Base-by-base conservation (phyloP, 1,140 invertebrate genomes). In the Leptinotarsa texana region DNA sequence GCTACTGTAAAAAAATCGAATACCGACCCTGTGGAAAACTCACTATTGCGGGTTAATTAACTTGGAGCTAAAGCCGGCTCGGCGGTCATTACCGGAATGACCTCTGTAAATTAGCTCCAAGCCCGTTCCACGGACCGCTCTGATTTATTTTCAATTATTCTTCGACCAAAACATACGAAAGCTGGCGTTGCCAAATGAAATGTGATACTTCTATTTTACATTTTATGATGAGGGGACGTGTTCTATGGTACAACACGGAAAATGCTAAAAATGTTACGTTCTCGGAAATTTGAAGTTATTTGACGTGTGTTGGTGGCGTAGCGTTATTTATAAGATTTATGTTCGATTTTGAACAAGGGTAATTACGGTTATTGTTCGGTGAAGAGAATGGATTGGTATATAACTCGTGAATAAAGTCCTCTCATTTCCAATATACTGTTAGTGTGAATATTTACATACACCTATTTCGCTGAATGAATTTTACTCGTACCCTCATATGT, bases 81-180 rank as follows among this genome's bases (percentile, higher is more conserved):
- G 72, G 51, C 68, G 75, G 72, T 76, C 75, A 76, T 76, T 76
- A 76, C 75, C 57, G 57, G 72, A 76, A 76, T 74, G 75, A 76
- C 75, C 75, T 69, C 72, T 69, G 72, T 76, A 74, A 74, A 76
- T 76, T 76, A 74, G 65, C 75, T 76, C 61, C 61, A 42, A 18
- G 24, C 72, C 57, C 49, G 75, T 27, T 51, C 27, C 57, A 72
- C 74, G 62, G 69, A 70, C 33, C 8, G 63, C 66, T 27, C 75
- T 76, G 75, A 76, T 76, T 76, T 76, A 76, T 76, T 76, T 76
- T 76, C 75, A 76, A 76, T 76, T 76, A 76, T 76, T 76, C 75
- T 61, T 70, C 61, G 68, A 47, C 75, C 72, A 49, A 71, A 73
- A 75, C 27, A 69, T 51, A 69, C 68, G 48, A 33, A 47, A 21